Base-by-base conservation (phyloP, 2,797 vertebrate genomes). In the Threskiornis aethiopicus region DNA sequence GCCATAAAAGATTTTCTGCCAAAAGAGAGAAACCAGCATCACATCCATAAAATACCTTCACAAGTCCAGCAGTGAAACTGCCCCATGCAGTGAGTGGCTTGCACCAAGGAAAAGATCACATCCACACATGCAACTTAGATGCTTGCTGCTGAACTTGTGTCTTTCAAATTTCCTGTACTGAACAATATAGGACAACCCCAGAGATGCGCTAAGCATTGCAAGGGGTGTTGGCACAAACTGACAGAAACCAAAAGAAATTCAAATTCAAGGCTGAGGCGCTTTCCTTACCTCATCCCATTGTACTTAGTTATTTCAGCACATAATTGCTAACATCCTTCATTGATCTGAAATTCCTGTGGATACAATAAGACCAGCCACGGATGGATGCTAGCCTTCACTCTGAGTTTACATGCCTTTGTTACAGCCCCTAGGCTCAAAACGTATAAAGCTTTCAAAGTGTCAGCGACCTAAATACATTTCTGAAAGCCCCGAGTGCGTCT, bases 251-350 rank as follows among this genome's bases (percentile, higher is more conserved):
- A 86, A 97, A 95, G 82, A 96, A 94, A 96, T 94, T 96, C 84
- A 97, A 93, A 96, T 96, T 90, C 96, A 92, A 93, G 90, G 84
- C 91, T 86, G 88, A 93, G 76, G 57, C 1, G 0, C 82, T 92
- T 84, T 94, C 88, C 90, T 94, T 96, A 95, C 94, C 93, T 97
- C 92, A 94, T 96, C 96, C 96, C 84, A 97, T 96, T 97, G 97
- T 97, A 93, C 82, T 94, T 84, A 90, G 82, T 84, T 95, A 96
- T 94, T 97, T 92, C 94, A 93, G 96, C 95, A 96, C 88, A 84
- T 95, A 96, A 97, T 97, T 97, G 95, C 95, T 97, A 97, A 96
- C 95, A 96, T 97, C 93, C 96, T 96, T 95, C 90, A 96, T 83
- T 96, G 88, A 95, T 95, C 96, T 88, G 94, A 95, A 96, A 97